A percentile compares a stretch with the other conserved stretches of the same genome.
Evolutionary conservation across 1,140 invertebrate species (phyloP).

Genomic region (Coboldia fuscipes): DNA sequence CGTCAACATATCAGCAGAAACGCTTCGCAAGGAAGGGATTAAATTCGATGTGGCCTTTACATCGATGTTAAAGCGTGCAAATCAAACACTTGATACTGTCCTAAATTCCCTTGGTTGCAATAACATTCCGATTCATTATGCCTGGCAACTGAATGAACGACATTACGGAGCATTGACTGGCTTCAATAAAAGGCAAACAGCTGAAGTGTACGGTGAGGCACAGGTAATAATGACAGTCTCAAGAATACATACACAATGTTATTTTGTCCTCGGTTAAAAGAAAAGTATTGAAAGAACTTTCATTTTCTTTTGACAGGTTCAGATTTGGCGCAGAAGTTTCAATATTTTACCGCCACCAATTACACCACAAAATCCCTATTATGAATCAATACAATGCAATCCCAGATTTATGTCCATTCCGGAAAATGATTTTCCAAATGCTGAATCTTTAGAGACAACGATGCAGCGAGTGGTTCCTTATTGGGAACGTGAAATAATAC

Average conservation of each 20-base stretch:
- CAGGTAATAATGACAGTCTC: too few relatives aligned
- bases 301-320: constrained; percentile 13
- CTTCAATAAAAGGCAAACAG: constrained; percentile 44
- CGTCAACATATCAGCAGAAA: constrained; percentile 34
- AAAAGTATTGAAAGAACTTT: too few relatives aligned
- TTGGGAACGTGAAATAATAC: constrained; percentile 40
- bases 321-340: constrained; percentile 45
- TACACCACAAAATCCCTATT: constrained; percentile 28
- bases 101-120: constrained; percentile 31
- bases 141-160: constrained; percentile 50
- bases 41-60: constrained; percentile 49
- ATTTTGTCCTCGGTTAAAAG: too few relatives aligned
- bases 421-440: constrained; percentile 29
- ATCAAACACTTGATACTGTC: constrained; percentile 36
- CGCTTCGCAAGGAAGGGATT: constrained; percentile 40
- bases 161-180: constrained; percentile 54
- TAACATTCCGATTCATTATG: constrained; percentile 29
- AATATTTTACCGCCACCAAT: constrained; percentile 40
- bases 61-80: constrained; percentile 38
- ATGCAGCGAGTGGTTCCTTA: constrained; percentile 34
- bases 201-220: constrained; percentile 41
- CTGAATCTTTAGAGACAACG: constrained; percentile 45
- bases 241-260: too few relatives aligned
- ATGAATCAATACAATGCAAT: constrained; percentile 28
- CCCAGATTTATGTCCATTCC: constrained; percentile 21